Base-by-base conservation (phyloP, 2,888 invertebrate genomes). In the Halictus quadricinctus region DNA sequence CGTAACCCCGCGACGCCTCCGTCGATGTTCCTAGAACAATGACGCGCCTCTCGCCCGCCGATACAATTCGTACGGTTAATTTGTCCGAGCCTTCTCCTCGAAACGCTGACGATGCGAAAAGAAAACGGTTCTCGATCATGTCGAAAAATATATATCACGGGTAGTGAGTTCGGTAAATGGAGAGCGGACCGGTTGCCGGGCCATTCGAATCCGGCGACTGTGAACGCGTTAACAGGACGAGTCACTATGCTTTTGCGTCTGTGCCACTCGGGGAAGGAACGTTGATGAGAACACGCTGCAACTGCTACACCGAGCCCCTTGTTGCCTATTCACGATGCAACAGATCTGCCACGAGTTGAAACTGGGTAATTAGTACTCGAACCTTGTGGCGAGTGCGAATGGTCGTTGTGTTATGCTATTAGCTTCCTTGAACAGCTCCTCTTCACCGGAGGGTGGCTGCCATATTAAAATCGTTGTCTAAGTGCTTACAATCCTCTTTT, bases 121-220 rank as follows among this genome's bases (percentile, higher is more conserved):
- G 60, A 60, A 60, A 60, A 60, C 60, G 60, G 25, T 64, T 64
- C 60, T 29, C 13, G 60, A 64, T 64, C 60, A 25, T 21, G 60
- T 25, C 60, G 60, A 64, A 64, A 64, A 54, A 21, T 50, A 54
- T 46, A 54, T 29, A 25, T 13, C 25, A 12, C 25, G 60, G 25
- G 60, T 5, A 25, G 60, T 0, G 54, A 25, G 60, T 25, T 64
- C 60, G 60, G 60, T 64, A 54, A 64, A 64, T 64, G 25, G 60
- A 64, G 60, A 64, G 60, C 29, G 60, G 60, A 64, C 60, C 60
- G 58, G 81, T 25, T 66, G 83, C 77, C 46, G 70, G 48, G 60
- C 60, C 18, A 72, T 46, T 25, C 72, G n/a, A 72, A n/a, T 25
- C 41, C 43, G 72, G 46, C 21, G 72, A 72, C 60, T 64, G 60